These are phyloP conservation scores for Catocala fraxini DNA, from an alignment of 2,888 invertebrate genomes.

Conservation along the genomic window DNA sequence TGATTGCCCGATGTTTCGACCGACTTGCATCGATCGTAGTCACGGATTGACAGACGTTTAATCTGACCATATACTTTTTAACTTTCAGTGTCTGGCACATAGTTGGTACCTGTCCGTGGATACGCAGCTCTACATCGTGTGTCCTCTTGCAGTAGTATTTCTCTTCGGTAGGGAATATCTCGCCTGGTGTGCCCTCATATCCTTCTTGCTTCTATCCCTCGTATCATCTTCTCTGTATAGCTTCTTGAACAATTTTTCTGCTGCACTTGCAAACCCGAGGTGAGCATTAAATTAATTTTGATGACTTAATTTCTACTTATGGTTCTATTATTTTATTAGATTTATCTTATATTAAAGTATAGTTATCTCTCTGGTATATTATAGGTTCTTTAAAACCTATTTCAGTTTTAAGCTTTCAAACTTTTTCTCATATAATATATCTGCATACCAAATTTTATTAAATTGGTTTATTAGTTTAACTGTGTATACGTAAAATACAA, in stretches of 20 bases:
- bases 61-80: constrained; percentile 2
- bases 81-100: constrained; percentile 65
- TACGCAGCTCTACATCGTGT: constrained; percentile 64
- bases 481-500: too few relatives aligned
- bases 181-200: constrained; percentile 57
- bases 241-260: constrained; percentile 67
- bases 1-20: too few relatives aligned
- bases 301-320: background rate
- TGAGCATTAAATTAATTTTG: constrained; percentile 54
- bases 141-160: constrained; percentile 63
- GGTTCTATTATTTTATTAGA: background rate
- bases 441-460: too few relatives aligned
- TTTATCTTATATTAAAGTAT: background rate
- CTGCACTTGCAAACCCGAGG: constrained; percentile 68
- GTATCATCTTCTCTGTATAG: constrained; percentile 63
- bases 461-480: too few relatives aligned
- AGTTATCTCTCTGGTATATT: too few relatives aligned
- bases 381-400: too few relatives aligned
- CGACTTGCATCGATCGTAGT: too few relatives aligned
- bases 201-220: constrained; percentile 52
- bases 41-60: too few relatives aligned
- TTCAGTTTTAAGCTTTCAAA: too few relatives aligned
- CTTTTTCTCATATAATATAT: too few relatives aligned
- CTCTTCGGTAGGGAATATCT: constrained; percentile 55
- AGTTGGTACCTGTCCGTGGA: constrained; percentile 74